These are phyloP conservation scores for Trichosurus vulpecula DNA, from an alignment of 2,797 vertebrate genomes.

Conservation along the genomic window DNA sequence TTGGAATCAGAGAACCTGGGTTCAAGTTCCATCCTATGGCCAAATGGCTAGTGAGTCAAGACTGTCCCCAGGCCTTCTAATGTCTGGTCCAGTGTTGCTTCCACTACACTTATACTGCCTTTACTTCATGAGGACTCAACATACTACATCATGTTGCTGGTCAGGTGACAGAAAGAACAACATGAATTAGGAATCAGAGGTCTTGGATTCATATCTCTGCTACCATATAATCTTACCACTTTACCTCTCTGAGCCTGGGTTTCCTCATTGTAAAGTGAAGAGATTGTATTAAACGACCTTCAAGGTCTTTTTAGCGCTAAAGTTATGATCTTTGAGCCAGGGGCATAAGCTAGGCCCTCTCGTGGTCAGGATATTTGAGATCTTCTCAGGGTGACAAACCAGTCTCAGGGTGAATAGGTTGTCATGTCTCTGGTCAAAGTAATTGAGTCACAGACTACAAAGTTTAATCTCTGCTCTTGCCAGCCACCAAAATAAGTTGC, in stretches of 20 bases:
- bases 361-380: accelerated
- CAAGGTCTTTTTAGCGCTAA: neutral
- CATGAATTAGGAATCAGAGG: neutral
- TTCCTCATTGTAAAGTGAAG: neutral
- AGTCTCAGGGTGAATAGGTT: neutral
- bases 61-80: neutral
- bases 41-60: neutral
- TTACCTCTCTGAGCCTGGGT: neutral
- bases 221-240: neutral
- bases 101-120: neutral
- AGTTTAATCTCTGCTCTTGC: conserved; percentile 26
- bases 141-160: neutral
- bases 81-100: neutral
- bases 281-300: neutral
- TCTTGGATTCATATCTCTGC: neutral
- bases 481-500: neutral
- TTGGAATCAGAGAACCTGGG: neutral
- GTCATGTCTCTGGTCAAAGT: conserved; percentile 22
- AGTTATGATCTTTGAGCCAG: neutral
- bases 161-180: neutral
- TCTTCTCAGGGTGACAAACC: neutral
- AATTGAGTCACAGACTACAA: conserved; percentile 3
- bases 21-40: neutral
- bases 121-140: neutral
- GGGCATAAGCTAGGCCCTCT: neutral